Evolutionary conservation across 1,140 invertebrate species (phyloP).

Genomic region (Halictus rubicundus): DNA sequence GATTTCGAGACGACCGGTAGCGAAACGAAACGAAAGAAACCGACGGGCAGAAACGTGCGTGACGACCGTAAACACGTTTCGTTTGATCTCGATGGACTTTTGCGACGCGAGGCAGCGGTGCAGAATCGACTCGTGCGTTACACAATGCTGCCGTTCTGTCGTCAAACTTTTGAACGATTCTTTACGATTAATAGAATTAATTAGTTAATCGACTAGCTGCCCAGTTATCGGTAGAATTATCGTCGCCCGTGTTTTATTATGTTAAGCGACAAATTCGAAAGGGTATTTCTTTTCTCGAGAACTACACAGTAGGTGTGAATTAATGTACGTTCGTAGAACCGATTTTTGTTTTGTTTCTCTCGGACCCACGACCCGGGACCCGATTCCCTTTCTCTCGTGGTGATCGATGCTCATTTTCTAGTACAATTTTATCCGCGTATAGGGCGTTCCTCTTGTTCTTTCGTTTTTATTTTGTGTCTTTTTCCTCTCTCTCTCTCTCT

Average conservation of each 20-base stretch:
- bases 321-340: not conserved
- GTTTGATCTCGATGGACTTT: conserved; percentile 56
- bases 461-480: not conserved
- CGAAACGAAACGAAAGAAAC: not conserved
- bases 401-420: conserved; percentile 39
- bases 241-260: not conserved
- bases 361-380: not conserved
- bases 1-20: too few relatives aligned
- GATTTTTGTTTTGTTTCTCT: not conserved
- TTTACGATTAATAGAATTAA: not conserved
- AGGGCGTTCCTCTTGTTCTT: too few relatives aligned
- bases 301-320: too few relatives aligned
- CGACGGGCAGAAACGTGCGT: not conserved
- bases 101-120: not conserved
- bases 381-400: not conserved
- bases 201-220: not conserved
- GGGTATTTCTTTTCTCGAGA: not conserved
- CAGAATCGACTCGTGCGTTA: not conserved
- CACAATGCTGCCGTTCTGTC: not conserved
- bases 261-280: not conserved
- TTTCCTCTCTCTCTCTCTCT: not conserved
- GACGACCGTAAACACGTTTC: not conserved
- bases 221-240: not conserved
- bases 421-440: conserved; percentile 28
- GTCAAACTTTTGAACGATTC: conserved; percentile 11